Evolutionary conservation across 2,113 vertebrate species (phyloP).

Genomic region (Hemibagrus wyckioides): DNA sequence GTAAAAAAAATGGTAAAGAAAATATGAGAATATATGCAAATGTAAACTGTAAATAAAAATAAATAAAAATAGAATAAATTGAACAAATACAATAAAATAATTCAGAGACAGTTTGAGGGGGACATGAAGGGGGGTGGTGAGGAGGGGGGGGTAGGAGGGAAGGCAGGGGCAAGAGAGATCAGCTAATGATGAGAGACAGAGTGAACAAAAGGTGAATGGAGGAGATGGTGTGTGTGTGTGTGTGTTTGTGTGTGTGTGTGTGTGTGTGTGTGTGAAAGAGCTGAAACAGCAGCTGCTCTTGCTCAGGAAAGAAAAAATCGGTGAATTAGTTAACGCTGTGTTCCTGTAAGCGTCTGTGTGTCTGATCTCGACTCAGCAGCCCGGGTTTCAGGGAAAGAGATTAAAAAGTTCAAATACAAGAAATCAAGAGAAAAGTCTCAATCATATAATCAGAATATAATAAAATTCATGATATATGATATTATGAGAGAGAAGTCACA

Average conservation of each 20-base stretch:
- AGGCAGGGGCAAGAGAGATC: neutral
- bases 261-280: conserved; percentile 8
- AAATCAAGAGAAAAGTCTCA: neutral
- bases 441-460: neutral
- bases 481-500: neutral
- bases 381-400: neutral
- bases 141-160: neutral
- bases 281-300: neutral
- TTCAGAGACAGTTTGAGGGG: neutral
- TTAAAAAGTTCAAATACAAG: neutral
- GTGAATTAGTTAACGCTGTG: neutral
- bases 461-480: neutral
- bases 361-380: neutral
- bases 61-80: neutral
- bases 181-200: conserved; percentile 17
- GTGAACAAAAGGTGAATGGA: conserved; percentile 41
- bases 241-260: neutral
- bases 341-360: neutral
- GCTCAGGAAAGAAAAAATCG: neutral
- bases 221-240: conserved; percentile 50
- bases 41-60: neutral
- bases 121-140: neutral
- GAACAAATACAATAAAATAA: neutral
- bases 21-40: no score
- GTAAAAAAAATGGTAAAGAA: no score